Base-by-base conservation (phyloP, 2,888 invertebrate species). In the Lissocephala sabroskyi region DNA sequence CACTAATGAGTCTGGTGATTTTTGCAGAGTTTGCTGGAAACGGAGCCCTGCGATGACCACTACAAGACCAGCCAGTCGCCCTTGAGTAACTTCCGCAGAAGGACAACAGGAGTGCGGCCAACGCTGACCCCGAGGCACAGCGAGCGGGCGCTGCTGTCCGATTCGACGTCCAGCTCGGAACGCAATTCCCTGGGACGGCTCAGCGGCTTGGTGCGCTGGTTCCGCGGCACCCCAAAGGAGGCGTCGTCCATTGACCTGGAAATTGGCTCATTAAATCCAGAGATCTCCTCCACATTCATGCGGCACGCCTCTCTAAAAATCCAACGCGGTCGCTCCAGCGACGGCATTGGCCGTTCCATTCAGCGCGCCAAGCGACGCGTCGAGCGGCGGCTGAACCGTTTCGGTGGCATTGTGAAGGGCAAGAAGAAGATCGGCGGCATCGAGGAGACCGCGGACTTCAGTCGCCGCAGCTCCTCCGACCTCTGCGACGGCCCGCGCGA, bases 381-480 rank as follows among this genome's bases (percentile, higher is more conserved):
- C 74, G 97, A 97, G 85, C 94, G 96, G 78, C 91, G 96, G 65
- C 87, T 97, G 49, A 94, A 90, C 78, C 90, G 92, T 82, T 91
- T 94, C 66, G 93, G 94, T 3, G 93, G 94, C 6, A 87, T 94
- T 43, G 88, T 90, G 7, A 94, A 94, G 81, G 92, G 92, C 80
- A 96, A 96, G 82, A 95, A 94, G 82, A 93, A 95, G 84, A 91
- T 94, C 81, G 93, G 93, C 16, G 95, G 94, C 76, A 89, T 92
- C 56, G 96, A 96, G 85, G 96, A 97, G 82, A 88, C 92, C 1
- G 90, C 91, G 88, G 92, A 91, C 84, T 87, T 90, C 49, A 92
- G 95, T 45, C 88, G 95, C 2, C 89, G 92, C 56, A 95, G 94
- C 58, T 95, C 95, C 0, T 88, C 92, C 52, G 95, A 96, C 64